Evolutionary conservation across 2,113 vertebrate species (phyloP).

Genomic region (Peucedramus taeniatus): DNA sequence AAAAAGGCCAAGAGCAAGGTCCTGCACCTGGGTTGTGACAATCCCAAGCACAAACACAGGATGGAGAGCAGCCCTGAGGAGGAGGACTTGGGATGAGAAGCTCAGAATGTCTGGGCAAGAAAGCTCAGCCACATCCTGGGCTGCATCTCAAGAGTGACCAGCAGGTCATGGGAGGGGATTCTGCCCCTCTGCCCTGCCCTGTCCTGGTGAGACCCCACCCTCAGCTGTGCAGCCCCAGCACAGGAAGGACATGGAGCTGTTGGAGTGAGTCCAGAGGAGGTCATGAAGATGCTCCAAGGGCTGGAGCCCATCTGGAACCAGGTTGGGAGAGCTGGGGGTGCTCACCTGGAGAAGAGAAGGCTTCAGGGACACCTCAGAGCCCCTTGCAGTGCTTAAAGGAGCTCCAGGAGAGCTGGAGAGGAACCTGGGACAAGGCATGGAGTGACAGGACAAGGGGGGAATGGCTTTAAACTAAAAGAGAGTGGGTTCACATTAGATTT

Average conservation of each 20-base stretch:
- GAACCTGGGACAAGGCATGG: not conserved
- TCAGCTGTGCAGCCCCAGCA: not conserved
- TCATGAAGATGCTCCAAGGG: not conserved
- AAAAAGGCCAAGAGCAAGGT: not conserved
- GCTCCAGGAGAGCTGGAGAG: not conserved
- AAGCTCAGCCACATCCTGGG: not conserved
- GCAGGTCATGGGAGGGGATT: accelerated
- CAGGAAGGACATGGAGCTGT: not conserved
- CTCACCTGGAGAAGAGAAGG: not conserved
- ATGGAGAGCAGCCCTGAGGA: not conserved
- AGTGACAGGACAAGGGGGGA: not conserved
- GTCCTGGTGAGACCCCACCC: not conserved
- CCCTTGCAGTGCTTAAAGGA: not conserved
- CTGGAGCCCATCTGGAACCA: not conserved
- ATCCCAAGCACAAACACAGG: not conserved
- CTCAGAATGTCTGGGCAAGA: not conserved
- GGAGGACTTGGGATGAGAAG: not conserved
- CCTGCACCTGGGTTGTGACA: not conserved
- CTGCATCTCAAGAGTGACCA: not conserved
- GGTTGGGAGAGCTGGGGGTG: not conserved
- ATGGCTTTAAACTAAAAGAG: not conserved
- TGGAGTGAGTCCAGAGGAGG: not conserved
- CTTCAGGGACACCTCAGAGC: not conserved
- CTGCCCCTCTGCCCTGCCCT: not conserved
- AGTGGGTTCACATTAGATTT: accelerated